Conservation (phyloP, 2,113 vertebrate species). For the Megatriorchis doriae region DNA sequence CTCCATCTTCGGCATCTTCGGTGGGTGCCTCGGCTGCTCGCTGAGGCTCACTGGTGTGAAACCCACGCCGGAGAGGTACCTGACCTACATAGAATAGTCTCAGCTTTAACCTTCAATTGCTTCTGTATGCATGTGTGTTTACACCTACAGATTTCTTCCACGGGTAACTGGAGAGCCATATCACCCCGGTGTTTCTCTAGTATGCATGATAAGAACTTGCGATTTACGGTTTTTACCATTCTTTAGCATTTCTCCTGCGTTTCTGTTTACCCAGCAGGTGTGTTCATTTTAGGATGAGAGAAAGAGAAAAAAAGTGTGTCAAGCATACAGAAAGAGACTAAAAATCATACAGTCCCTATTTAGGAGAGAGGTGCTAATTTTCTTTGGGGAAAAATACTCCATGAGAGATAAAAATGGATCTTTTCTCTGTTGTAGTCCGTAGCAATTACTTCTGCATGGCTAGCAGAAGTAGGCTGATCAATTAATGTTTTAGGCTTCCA, state of each 20-base stretch:
- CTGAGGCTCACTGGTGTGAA: rapidly evolving
- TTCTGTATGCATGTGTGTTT: too few relatives aligned
- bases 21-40: neutral
- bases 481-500: neutral
- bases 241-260: neutral
- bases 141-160: neutral
- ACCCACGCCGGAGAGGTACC: neutral
- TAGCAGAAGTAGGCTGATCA: neutral
- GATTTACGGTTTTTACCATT: neutral
- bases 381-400: neutral
- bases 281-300: neutral
- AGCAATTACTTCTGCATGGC: neutral
- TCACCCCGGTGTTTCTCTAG: neutral
- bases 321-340: neutral
- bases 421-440: neutral
- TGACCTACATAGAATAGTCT: neutral
- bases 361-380: neutral
- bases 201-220: neutral
- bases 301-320: neutral
- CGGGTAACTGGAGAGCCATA: neutral
- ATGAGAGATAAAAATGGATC: neutral
- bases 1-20: neutral
- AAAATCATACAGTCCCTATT: neutral
- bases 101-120: neutral
- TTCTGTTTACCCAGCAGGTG: neutral